Conservation (phyloP, 2,797 vertebrate species). For the Tokudaia muenninki region DNA sequence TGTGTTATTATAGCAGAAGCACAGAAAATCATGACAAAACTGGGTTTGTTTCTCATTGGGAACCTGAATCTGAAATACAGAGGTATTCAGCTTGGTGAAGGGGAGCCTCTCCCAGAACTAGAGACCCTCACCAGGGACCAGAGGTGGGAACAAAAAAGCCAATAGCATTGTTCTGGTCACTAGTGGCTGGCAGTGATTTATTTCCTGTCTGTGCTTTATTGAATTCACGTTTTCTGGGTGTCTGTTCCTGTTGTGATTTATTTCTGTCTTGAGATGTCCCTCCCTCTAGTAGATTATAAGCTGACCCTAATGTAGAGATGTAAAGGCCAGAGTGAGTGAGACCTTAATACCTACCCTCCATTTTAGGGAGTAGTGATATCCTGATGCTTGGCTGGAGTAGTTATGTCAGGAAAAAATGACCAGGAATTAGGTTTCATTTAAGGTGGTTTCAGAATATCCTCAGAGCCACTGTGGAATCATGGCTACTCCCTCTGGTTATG, state of each 20-base stretch:
- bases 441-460: not conserved
- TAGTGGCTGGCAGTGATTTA: constrained; percentile 77
- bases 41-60: constrained; percentile 66
- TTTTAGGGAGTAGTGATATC: not conserved
- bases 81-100: constrained; percentile 66
- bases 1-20: constrained; percentile 81
- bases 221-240: constrained; percentile 76
- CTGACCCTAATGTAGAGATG: not conserved
- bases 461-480: not conserved
- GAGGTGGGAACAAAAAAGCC: constrained; percentile 32
- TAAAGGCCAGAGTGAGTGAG: not conserved
- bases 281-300: constrained; percentile 37
- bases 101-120: constrained; percentile 74
- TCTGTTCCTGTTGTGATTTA: constrained; percentile 82
- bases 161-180: constrained; percentile 70
- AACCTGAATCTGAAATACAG: constrained; percentile 19
- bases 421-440: constrained; percentile 21
- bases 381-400: not conserved
- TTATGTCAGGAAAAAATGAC: not conserved
- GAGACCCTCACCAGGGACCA: constrained; percentile 76
- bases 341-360: not conserved
- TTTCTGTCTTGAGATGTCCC: constrained; percentile 75
- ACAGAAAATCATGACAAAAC: constrained; percentile 78
- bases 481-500: no score
- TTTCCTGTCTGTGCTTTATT: constrained; percentile 86